Base-by-base conservation (phyloP, 2,888 invertebrate species). In the Perizoma flavofasciatum region DNA sequence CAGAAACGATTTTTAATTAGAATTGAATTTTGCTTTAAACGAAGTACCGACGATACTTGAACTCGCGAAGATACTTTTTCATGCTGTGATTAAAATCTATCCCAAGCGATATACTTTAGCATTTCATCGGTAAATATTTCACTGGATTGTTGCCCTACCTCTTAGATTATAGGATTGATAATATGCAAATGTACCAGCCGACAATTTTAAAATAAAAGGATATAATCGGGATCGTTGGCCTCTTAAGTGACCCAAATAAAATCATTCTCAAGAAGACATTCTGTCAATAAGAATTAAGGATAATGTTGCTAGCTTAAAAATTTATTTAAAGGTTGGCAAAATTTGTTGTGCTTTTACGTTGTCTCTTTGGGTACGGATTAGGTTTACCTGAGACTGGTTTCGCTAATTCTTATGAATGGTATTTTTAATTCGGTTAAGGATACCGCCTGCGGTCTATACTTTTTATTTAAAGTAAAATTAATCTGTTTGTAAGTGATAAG, bases 181-280 rank as follows among this genome's bases (percentile, higher is more conserved):
- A 89, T 82, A 90, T 89, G 88, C 83, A 88, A 89, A 90, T 88
- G 81, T 83, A 82, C 68, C 71, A 80, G 70, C 74, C 83, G 82
- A 81, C 82, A 85, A 86, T 83, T 81, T 82, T 75, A 83, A 85
- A 88, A 87, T 82, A 88, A 87, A 89, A 85, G 84, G 78, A 83
- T 85, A 22, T 82, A 83, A 75, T 70, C 60, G 78, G 75, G 89
- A 85, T 86, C 89, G 75, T 79, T 86, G 88, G 73, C 85, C 89
- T 82, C 74, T 72, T 78, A 83, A 85, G 79, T 90, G 89, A 89
- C 89, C 89, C 85, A 89, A 88, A 89, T 89, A 90, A 88, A 83
- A 87, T 85, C 83, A 87, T 81, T 81, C 80, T 72, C 74, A 82
- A 58, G 57, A 58, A 77, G 78, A 78, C 75, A 72, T 65, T 77